These are phyloP conservation scores for Battus philenor DNA, from an alignment of 1,140 invertebrate genomes.

Conservation along the genomic window DNA sequence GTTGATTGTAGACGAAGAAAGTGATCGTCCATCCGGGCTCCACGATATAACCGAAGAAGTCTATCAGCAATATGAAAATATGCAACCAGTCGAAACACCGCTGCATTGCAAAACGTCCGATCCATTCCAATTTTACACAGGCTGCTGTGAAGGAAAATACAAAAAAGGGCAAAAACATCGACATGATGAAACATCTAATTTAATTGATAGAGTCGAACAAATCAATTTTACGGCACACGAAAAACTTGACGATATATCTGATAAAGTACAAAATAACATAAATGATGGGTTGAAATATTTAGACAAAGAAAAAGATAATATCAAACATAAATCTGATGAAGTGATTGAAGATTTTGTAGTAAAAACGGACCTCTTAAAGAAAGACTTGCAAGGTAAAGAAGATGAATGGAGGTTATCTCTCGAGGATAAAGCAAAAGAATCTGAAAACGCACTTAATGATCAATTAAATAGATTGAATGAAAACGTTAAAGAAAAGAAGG, in stretches of 20 bases:
- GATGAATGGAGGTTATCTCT: conserved; percentile 34
- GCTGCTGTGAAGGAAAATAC: conserved; percentile 54
- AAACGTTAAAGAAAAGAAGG: conserved; percentile 30
- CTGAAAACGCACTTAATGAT: conserved; percentile 28
- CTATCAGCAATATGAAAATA: conserved; percentile 59
- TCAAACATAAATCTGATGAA: conserved; percentile 41
- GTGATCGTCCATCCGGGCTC: conserved; percentile 28
- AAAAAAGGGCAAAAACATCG: conserved; percentile 54
- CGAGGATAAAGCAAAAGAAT: conserved; percentile 28
- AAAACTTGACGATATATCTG: conserved; percentile 41
- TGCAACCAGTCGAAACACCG: conserved; percentile 66
- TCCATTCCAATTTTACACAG: conserved; percentile 53
- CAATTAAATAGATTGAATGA: conserved; percentile 33
- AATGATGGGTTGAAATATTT: conserved; percentile 44
- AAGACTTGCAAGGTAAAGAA: conserved; percentile 42
- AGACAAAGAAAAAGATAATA: conserved; percentile 47
- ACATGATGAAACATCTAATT: conserved; percentile 63
- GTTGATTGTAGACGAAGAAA: conserved; percentile 61
- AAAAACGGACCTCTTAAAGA: conserved; percentile 37
- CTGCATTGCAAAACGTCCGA: conserved; percentile 34
- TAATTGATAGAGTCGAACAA: conserved; percentile 58
- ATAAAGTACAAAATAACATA: conserved; percentile 35
- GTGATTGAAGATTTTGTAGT: conserved; percentile 38
- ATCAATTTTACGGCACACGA: conserved; percentile 53
- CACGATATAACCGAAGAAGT: conserved; percentile 53